Evolutionary conservation across 2,888 invertebrate species (phyloP).

Genomic region (Lepidochrysops patricia): DNA sequence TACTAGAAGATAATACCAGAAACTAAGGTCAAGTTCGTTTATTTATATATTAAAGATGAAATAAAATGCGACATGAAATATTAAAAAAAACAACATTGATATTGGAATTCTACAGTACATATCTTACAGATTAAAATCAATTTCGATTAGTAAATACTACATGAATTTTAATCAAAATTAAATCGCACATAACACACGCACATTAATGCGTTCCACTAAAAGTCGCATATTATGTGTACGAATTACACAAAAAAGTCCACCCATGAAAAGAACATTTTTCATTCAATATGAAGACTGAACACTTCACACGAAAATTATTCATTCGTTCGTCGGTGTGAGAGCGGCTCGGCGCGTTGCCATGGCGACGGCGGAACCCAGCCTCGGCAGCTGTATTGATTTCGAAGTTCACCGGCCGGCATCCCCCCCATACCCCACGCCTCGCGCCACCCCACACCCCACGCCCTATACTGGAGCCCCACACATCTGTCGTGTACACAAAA

Average conservation of each 20-base stretch:
- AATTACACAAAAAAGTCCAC: not conserved
- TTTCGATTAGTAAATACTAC: too few relatives aligned
- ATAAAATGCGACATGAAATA: too few relatives aligned
- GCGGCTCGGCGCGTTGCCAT: conserved; percentile 56
- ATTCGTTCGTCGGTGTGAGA: conserved; percentile 17
- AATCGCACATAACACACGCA: not conserved
- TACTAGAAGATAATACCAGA: too few relatives aligned
- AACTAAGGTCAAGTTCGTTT: too few relatives aligned
- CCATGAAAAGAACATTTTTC: not conserved
- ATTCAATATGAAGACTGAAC: not conserved
- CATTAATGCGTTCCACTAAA: not conserved
- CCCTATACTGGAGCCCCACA: conserved; percentile 31
- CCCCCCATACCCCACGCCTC: conserved; percentile 32
- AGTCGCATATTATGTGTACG: not conserved
- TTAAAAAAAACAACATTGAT: too few relatives aligned
- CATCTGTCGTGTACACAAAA: conserved; percentile 19
- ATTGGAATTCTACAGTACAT: too few relatives aligned
- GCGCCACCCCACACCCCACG: conserved; percentile 30
- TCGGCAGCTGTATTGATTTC: conserved; percentile 76
- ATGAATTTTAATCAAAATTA: too few relatives aligned
- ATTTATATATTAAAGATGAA: too few relatives aligned
- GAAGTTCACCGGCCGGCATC: conserved; percentile 62
- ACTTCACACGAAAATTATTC: not conserved
- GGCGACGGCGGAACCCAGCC: conserved; percentile 54
- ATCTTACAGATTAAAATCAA: too few relatives aligned